Percentiles rank a stretch among this genome's conserved stretches.
These are phyloP conservation scores for Genyomyrus donnyi DNA, from an alignment of 2,113 vertebrate genomes.

Conservation along the genomic window DNA sequence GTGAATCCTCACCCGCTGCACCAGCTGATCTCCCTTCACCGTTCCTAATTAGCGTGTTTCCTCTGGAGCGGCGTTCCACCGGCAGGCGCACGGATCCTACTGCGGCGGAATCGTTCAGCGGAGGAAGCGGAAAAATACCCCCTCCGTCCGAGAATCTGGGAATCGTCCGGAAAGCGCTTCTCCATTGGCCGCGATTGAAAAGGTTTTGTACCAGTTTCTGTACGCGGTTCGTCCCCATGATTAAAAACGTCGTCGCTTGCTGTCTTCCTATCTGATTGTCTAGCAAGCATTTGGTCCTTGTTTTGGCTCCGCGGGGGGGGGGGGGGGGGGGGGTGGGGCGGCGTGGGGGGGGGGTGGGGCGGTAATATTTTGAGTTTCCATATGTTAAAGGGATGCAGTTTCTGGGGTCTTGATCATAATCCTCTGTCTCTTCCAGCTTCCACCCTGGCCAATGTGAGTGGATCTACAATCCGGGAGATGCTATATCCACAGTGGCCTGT, in stretches of 20 bases:
- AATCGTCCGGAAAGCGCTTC: background rate
- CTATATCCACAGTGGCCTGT: constrained; percentile 88
- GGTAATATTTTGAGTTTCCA: background rate
- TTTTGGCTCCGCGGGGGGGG: background rate
- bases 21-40: too few relatives aligned
- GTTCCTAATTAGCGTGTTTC: background rate
- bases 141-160: background rate
- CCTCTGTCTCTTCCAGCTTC: constrained; percentile 57
- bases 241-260: background rate
- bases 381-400: background rate
- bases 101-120: background rate
- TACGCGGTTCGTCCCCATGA: background rate
- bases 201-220: background rate
- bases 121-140: background rate
- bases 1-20: background rate
- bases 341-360: too few relatives aligned
- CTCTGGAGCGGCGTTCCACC: background rate
- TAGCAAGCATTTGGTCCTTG: background rate
- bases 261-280: background rate
- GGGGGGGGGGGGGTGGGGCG: too few relatives aligned
- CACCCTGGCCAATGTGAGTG: constrained; percentile 90
- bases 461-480: constrained; percentile 94
- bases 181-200: background rate
- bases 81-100: background rate
- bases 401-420: background rate